phyloP scores from a whole-genome alignment of 2,797 vertebrate genomes.

The Ibycter americanus region DNA sequence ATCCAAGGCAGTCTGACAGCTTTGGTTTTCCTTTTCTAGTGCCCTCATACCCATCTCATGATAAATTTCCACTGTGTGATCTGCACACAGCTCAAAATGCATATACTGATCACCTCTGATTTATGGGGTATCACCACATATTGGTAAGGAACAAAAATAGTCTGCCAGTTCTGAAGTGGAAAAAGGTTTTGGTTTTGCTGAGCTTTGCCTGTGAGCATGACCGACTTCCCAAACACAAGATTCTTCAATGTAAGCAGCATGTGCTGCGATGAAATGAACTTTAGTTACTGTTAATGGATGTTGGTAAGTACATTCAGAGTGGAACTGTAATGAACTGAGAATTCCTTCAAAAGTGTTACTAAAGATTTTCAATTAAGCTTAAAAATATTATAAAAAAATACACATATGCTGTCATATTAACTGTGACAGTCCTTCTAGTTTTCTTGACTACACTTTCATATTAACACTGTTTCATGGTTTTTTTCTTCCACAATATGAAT shows the following conservation, averaged over 20 bases:
- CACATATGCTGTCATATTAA: background rate
- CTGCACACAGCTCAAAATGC: background rate
- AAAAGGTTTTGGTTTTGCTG: background rate
- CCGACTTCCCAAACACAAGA: background rate
- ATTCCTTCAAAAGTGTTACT: background rate
- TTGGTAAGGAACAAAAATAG: background rate
- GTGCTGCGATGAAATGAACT: background rate
- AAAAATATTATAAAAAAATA: background rate
- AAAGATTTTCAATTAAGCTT: background rate
- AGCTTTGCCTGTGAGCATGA: background rate
- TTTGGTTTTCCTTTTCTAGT: background rate
- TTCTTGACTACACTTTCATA: background rate
- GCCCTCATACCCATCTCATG: background rate
- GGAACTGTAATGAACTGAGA: background rate
- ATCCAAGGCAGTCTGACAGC: background rate
- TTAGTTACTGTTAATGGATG: background rate
- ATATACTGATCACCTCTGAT: background rate
- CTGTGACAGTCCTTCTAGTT: background rate
- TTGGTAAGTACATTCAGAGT: background rate
- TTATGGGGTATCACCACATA: background rate
- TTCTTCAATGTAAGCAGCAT: background rate
- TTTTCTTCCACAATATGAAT: background rate
- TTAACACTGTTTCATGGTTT: background rate
- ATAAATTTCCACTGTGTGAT: background rate
- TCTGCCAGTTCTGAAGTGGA: background rate